Evolutionary conservation across 2,113 vertebrate genomes (phyloP).

Genomic region (Budorcas taxicolor): DNA sequence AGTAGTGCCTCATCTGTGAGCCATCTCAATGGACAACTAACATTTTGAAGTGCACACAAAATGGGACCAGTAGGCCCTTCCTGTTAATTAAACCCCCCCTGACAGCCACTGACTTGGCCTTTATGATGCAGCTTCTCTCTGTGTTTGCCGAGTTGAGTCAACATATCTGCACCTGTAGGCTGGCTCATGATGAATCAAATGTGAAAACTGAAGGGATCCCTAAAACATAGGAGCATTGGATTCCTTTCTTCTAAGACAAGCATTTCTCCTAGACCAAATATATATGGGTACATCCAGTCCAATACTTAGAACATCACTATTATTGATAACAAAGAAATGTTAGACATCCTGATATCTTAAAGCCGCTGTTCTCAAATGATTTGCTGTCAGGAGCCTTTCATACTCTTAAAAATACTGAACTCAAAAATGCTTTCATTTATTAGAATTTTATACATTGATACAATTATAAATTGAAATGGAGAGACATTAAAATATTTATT

Average conservation of each 20-base stretch:
- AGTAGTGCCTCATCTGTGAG: constrained; percentile 54
- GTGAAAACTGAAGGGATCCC: constrained; percentile 42
- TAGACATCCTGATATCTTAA: not conserved
- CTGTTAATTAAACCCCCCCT: constrained; percentile 68
- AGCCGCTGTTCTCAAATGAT: not conserved
- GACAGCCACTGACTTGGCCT: constrained; percentile 54
- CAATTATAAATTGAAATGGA: not conserved
- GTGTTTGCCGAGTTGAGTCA: constrained; percentile 69
- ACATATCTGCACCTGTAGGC: constrained; percentile 70
- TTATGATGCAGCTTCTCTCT: constrained; percentile 29
- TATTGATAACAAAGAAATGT: not conserved
- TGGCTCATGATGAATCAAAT: constrained; percentile 43
- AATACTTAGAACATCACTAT: not conserved
- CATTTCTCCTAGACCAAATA: not conserved
- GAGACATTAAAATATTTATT: not conserved
- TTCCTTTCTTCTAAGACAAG: constrained; percentile 9
- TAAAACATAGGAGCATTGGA: not conserved
- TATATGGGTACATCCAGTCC: not conserved
- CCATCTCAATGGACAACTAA: constrained; percentile 59
- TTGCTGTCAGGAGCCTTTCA: not conserved
- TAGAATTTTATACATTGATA: not conserved
- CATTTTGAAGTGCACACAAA: constrained; percentile 65
- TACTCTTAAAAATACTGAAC: not conserved
- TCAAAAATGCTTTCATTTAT: not conserved
- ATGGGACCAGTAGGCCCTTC: not conserved